phyloP scores from a whole-genome alignment of 2,113 vertebrate genomes.

The Salvelinus alpinus region DNA sequence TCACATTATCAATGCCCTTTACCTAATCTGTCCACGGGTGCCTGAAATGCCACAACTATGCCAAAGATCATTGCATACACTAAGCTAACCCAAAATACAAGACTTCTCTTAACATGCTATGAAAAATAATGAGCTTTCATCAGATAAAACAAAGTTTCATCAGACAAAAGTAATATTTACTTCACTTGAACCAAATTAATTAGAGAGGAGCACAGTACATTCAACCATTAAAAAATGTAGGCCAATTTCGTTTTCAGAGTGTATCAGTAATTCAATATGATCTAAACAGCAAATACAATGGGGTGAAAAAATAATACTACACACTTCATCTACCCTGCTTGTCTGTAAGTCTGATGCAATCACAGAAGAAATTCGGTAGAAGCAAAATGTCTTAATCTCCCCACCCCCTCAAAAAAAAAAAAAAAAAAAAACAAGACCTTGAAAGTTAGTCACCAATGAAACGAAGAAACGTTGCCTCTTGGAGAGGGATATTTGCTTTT shows the following conservation, averaged over 20 bases:
- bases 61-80: not conserved
- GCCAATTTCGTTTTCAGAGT: too few relatives aligned
- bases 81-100: not conserved
- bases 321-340: too few relatives aligned
- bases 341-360: too few relatives aligned
- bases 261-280: too few relatives aligned
- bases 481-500: conserved; percentile 28
- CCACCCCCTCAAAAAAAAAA: too few relatives aligned
- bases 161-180: too few relatives aligned
- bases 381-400: too few relatives aligned
- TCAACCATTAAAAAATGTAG: too few relatives aligned
- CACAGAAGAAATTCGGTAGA: too few relatives aligned
- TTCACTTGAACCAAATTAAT: not conserved
- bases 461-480: conserved; percentile 27
- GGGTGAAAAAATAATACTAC: too few relatives aligned
- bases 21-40: not conserved
- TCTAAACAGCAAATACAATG: too few relatives aligned
- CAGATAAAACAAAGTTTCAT: not conserved
- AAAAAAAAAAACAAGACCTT: not conserved
- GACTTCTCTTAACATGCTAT: not conserved
- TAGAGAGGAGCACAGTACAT: too few relatives aligned
- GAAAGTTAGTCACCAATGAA: conserved; percentile 41
- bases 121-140: conserved; percentile 10
- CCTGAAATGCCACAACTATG: not conserved
- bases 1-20: not conserved